These are phyloP conservation scores for Hymenopus coronatus DNA, from an alignment of 2,888 invertebrate species.

Conservation along the genomic window DNA sequence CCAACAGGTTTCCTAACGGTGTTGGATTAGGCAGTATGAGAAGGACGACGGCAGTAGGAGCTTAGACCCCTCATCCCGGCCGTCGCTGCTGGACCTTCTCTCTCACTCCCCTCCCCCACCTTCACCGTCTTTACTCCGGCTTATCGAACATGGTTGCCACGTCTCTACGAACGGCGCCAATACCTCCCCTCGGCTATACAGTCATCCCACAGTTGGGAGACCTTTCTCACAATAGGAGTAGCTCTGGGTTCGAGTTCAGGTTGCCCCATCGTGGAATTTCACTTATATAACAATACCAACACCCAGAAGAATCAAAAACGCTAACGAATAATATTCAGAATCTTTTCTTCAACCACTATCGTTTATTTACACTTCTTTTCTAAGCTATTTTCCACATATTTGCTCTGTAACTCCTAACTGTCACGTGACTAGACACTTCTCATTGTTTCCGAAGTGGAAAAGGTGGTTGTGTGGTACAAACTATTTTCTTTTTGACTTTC, in stretches of 20 bases:
- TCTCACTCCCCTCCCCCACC: conserved; percentile 18
- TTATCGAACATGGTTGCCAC: conserved; percentile 27
- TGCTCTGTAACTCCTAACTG: too few relatives aligned
- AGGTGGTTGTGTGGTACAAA: too few relatives aligned
- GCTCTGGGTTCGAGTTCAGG: background rate
- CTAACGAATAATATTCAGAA: too few relatives aligned
- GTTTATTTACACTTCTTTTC: too few relatives aligned
- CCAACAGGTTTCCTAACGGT: background rate
- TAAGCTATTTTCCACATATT: too few relatives aligned
- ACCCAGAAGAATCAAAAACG: too few relatives aligned
- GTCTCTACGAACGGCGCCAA: background rate
- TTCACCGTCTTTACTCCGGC: conserved; percentile 21
- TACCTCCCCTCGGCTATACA: background rate
- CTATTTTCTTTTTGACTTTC: too few relatives aligned
- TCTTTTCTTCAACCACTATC: too few relatives aligned
- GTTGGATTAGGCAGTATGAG: conserved; percentile 5
- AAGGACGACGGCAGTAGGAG: background rate
- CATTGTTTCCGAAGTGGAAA: too few relatives aligned
- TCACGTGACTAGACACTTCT: too few relatives aligned
- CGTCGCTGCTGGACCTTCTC: conserved; percentile 23
- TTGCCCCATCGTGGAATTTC: background rate
- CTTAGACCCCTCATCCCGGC: background rate
- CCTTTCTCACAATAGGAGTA: background rate
- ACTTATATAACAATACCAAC: too few relatives aligned
- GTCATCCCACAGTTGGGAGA: background rate